Conservation (phyloP, 64 coral and sea anemone genomes). For the Catalaphyllia jardinei region DNA sequence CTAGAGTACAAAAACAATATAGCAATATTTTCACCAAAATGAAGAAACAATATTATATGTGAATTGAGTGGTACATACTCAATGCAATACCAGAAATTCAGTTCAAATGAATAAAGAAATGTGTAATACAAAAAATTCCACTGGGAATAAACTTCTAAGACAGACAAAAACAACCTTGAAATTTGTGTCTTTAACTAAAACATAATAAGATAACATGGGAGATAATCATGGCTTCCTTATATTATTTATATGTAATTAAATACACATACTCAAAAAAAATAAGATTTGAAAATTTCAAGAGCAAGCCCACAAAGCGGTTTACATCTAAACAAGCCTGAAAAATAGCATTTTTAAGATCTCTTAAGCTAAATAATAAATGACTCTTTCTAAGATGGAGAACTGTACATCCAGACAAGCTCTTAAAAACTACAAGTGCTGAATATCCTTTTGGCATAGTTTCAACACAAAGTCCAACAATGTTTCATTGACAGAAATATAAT, state of each 20-base stretch:
- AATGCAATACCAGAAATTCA: conserved; percentile 15
- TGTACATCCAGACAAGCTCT: neutral
- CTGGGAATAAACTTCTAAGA: neutral
- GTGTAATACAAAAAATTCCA: neutral
- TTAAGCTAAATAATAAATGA: neutral
- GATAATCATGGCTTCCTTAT: neutral
- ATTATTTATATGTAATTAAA: conserved; percentile 30
- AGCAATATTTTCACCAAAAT: neutral
- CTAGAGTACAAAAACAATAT: conserved; percentile 4
- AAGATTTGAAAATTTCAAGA: conserved; percentile 22
- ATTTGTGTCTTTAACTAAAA: neutral
- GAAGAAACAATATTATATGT: neutral
- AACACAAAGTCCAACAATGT: conserved; percentile 3
- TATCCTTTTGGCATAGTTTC: neutral
- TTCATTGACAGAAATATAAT: neutral
- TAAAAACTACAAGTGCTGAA: neutral
- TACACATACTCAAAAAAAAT: neutral
- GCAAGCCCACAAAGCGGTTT: neutral
- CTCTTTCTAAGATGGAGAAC: neutral
- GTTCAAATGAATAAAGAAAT: neutral
- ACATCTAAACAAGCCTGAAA: neutral
- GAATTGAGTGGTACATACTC: neutral
- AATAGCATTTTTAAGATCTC: neutral
- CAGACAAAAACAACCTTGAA: neutral
- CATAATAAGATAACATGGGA: conserved; percentile 20